Percentiles rank a stretch among this genome's conserved stretches.
Conservation (phyloP, 2,113 vertebrate species). For the Brachirus orientalis region DNA sequence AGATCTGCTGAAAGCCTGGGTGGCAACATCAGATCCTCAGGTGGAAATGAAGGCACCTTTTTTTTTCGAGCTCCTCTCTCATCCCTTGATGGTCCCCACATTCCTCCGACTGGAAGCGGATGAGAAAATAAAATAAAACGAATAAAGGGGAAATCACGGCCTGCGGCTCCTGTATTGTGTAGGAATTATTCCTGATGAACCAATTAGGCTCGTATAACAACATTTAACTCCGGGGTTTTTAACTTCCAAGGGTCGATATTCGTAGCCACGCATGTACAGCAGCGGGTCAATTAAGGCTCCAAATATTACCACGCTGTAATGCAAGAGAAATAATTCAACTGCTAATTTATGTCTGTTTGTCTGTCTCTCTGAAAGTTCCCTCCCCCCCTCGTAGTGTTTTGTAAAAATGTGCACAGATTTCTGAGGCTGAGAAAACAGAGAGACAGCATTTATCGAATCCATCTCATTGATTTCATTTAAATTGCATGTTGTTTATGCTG, state of each 20-base stretch:
- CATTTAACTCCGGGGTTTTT: slow-evolving; percentile 74
- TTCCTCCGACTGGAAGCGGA: slow-evolving; percentile 48
- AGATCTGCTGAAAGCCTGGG: slow-evolving; percentile 32
- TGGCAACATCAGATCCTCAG: slow-evolving; percentile 59
- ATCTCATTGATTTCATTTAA: slow-evolving; percentile 68
- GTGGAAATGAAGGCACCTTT: slow-evolving; percentile 37
- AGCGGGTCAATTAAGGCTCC: slow-evolving; percentile 65
- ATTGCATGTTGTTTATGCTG: slow-evolving; percentile 35
- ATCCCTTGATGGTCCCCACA: slow-evolving; percentile 46
- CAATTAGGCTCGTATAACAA: slow-evolving; percentile 71
- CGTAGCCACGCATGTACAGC: slow-evolving; percentile 56
- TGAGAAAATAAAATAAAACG: neutral
- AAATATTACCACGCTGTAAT: slow-evolving; percentile 61
- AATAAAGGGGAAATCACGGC: slow-evolving; percentile 20
- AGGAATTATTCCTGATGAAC: slow-evolving; percentile 72
- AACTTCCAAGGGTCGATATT: slow-evolving; percentile 75
- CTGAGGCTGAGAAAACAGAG: slow-evolving; percentile 47
- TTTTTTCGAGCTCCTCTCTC: slow-evolving; percentile 55
- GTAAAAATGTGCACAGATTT: slow-evolving; percentile 31
- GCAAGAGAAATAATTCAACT: slow-evolving; percentile 59
- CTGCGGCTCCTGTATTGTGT: slow-evolving; percentile 62
- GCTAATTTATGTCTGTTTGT: slow-evolving; percentile 44
- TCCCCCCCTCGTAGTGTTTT: slow-evolving; percentile 22
- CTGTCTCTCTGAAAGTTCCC: slow-evolving; percentile 18
- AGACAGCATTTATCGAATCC: slow-evolving; percentile 61